phyloP scores from a whole-genome alignment of 2,113 vertebrate species.

The Fregata magnificens region DNA sequence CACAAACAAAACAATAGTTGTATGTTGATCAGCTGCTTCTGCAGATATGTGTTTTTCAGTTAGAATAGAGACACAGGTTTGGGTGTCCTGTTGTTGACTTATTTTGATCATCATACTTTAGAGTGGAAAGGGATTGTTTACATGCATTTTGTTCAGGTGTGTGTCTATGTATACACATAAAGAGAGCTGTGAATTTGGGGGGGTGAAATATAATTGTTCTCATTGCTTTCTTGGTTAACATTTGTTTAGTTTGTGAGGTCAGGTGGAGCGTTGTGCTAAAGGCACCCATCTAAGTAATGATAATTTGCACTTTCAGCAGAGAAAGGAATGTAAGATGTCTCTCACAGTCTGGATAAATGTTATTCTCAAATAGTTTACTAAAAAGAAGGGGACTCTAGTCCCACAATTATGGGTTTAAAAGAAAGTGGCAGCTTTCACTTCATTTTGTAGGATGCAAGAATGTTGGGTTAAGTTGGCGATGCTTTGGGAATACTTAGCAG shows the following conservation, averaged over 20 bases:
- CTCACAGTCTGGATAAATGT: neutral
- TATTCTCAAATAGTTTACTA: neutral
- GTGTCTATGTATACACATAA: neutral
- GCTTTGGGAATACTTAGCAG: neutral
- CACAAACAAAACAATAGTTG: slow-evolving; percentile 30
- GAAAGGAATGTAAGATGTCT: neutral
- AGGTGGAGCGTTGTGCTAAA: neutral
- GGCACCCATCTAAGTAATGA: neutral
- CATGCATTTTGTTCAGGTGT: slow-evolving; percentile 49
- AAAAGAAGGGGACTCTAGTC: neutral
- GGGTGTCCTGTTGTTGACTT: neutral
- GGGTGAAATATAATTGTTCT: neutral
- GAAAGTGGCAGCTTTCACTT: slow-evolving; percentile 60
- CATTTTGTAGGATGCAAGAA: neutral
- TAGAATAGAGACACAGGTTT: slow-evolving; percentile 17
- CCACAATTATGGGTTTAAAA: slow-evolving; percentile 8
- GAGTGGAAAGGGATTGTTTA: slow-evolving; percentile 46
- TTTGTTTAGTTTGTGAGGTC: neutral
- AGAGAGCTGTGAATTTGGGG: neutral
- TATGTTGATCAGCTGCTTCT: slow-evolving; percentile 58
- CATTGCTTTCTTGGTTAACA: neutral
- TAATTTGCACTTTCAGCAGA: neutral
- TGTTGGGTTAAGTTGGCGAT: neutral
- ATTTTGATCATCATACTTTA: neutral
- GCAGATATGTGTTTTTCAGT: neutral